Conservation (phyloP, 2,113 vertebrate species). For the Sitta europaea region DNA sequence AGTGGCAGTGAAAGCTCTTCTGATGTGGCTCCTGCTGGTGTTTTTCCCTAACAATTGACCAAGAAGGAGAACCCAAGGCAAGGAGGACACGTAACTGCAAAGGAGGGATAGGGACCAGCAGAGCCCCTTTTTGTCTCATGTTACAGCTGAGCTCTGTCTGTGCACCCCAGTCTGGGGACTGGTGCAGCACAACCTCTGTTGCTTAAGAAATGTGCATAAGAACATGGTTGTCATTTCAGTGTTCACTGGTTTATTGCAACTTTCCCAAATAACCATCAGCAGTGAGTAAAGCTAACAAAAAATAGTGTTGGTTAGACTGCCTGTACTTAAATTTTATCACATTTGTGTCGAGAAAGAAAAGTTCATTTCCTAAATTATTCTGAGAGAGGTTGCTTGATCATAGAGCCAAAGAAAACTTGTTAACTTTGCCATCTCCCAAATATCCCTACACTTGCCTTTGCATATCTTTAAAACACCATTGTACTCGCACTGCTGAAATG, state of each 20-base stretch:
- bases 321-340: neutral
- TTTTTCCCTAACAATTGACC: neutral
- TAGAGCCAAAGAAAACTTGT: neutral
- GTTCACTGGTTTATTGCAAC: neutral
- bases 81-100: fast-evolving
- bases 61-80: neutral
- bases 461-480: neutral
- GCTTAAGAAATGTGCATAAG: neutral
- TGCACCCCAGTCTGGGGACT: neutral
- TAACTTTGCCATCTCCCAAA: neutral
- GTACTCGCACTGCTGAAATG: neutral
- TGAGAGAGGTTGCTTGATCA: neutral
- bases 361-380: neutral
- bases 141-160: neutral
- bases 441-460: neutral
- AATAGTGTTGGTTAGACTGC: neutral
- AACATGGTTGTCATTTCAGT: neutral
- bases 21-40: neutral
- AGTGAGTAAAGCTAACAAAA: neutral
- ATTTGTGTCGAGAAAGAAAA: neutral
- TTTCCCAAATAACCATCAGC: neutral
- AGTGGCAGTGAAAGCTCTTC: neutral
- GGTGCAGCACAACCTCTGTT: neutral
- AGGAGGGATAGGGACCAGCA: fast-evolving
- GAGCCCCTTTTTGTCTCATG: fast-evolving